Conservation (phyloP, 2,888 invertebrate genomes). For the Apoda limacodes region DNA sequence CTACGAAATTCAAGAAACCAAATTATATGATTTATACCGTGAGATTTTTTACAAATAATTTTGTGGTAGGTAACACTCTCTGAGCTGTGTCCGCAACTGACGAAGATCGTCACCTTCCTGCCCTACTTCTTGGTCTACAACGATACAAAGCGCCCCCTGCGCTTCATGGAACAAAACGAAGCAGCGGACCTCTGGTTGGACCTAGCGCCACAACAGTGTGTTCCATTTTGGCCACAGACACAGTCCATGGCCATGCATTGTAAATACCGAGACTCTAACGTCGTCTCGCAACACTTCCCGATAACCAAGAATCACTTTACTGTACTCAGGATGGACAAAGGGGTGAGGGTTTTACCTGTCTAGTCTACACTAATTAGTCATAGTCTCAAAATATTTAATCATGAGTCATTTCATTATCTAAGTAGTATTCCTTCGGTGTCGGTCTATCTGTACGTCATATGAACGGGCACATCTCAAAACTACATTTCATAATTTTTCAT, state of each 20-base stretch:
- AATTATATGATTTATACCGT: too few relatives aligned
- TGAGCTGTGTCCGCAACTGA: conserved; percentile 77
- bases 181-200: conserved; percentile 87
- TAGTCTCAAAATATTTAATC: too few relatives aligned
- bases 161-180: conserved; percentile 90
- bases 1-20: too few relatives aligned
- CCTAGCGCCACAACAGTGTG: conserved; percentile 75
- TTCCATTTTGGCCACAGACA: conserved; percentile 86
- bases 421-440: too few relatives aligned
- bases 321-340: conserved; percentile 85
- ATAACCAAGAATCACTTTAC: conserved; percentile 77
- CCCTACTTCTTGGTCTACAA: conserved; percentile 85
- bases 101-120: conserved; percentile 82
- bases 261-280: conserved; percentile 80
- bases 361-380: too few relatives aligned
- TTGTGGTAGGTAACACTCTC: conserved; percentile 77
- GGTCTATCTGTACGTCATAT: too few relatives aligned
- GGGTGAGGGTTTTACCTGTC: conserved; percentile 69
- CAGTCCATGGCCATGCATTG: conserved; percentile 85
- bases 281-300: conserved; percentile 82
- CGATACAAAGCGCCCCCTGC: conserved; percentile 69
- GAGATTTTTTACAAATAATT: too few relatives aligned
- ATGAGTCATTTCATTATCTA: too few relatives aligned
- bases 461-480: too few relatives aligned
- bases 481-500: too few relatives aligned